Percentiles rank a stretch among this genome's conserved stretches.
Evolutionary conservation across 2,888 invertebrate genomes (phyloP).

Genomic region (Andrena flavipes): DNA sequence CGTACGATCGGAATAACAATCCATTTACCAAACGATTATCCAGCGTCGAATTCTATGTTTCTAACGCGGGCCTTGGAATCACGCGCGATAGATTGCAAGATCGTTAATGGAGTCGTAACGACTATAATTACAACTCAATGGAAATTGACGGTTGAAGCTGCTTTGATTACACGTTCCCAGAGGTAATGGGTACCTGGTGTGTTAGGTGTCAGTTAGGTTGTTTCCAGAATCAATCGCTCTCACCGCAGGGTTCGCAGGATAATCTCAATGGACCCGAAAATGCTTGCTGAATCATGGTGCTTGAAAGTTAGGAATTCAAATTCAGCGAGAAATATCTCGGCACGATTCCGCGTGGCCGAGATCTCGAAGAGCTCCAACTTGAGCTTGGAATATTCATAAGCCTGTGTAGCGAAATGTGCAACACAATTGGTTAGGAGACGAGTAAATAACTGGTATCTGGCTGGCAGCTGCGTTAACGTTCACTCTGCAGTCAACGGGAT

Average conservation of each 20-base stretch:
- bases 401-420: background rate
- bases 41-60: background rate
- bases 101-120: constrained; percentile 1
- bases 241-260: background rate
- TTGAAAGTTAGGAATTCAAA: no score
- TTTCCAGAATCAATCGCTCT: constrained; percentile 11
- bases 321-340: no score
- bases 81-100: constrained; percentile 22
- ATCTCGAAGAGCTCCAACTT: background rate
- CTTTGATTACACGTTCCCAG: constrained; percentile 28
- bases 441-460: constrained; percentile 16
- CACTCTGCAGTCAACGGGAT: constrained; percentile 16
- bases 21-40: background rate
- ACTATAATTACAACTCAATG: constrained; percentile 19
- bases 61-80: background rate
- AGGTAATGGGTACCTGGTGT: constrained; percentile 8
- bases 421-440: background rate
- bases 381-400: background rate
- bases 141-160: constrained; percentile 17
- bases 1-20: background rate
- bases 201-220: constrained; percentile 9
- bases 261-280: background rate
- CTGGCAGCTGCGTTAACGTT: constrained; percentile 11
- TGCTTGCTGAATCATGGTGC: background rate
- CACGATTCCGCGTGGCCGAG: background rate